phyloP scores from a whole-genome alignment of 2,888 invertebrate genomes.

The Caenorhabditis sulstoni region DNA sequence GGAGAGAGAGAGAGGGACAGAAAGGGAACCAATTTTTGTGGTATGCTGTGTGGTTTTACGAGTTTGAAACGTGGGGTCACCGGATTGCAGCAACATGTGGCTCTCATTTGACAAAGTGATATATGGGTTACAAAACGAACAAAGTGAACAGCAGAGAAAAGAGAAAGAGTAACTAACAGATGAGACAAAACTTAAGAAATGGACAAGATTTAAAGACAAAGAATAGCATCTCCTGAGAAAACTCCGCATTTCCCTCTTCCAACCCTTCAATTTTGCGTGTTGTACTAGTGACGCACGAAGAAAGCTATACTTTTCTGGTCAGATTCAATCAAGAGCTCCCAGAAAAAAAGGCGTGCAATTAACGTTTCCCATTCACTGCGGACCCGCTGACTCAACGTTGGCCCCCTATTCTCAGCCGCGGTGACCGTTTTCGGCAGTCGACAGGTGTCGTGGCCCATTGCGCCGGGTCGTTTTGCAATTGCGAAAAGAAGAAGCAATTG shows the following conservation, averaged over 20 bases:
- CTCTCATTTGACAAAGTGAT: slow-evolving; percentile 13
- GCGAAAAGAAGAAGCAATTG: slow-evolving; percentile 38
- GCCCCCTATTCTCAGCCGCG: slow-evolving; percentile 17
- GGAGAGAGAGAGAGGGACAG: not conserved
- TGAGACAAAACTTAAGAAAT: too few species aligned
- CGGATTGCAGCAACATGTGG: slow-evolving; percentile 21
- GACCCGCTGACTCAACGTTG: slow-evolving; percentile 42
- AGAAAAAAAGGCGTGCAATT: slow-evolving; percentile 24
- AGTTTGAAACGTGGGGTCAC: slow-evolving; percentile 26
- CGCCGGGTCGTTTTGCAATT: slow-evolving; percentile 19
- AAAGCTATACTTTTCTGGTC: slow-evolving; percentile 4
- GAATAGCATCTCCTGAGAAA: too few species aligned
- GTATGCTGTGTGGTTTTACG: slow-evolving; percentile 14
- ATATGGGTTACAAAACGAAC: slow-evolving; percentile 4
- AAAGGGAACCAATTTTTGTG: not conserved
- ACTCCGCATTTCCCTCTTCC: too few species aligned
- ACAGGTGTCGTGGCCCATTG: slow-evolving; percentile 56
- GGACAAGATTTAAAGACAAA: too few species aligned
- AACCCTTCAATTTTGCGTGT: too few species aligned
- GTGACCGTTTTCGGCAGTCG: slow-evolving; percentile 43
- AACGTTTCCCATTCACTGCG: slow-evolving; percentile 35
- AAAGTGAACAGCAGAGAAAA: not conserved
- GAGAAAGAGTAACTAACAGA: not conserved
- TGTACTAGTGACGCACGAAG: slow-evolving; percentile 1
- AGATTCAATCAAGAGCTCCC: slow-evolving; percentile 1